Percentiles rank a stretch among this genome's conserved stretches.
phyloP scores from a whole-genome alignment of 2,113 vertebrate species.

The Arizona elegans region DNA sequence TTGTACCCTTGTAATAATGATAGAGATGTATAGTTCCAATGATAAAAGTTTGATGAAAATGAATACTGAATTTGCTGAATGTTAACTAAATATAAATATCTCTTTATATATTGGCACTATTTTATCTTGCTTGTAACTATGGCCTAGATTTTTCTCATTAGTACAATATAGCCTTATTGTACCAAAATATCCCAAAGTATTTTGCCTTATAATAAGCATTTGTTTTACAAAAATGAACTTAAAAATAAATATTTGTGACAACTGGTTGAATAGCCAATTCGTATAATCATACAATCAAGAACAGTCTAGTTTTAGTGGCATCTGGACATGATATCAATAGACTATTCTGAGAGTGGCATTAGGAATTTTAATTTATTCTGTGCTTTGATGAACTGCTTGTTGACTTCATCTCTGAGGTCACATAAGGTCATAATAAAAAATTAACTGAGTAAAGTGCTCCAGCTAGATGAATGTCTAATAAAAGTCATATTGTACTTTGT shows the following conservation, averaged over 20 bases:
- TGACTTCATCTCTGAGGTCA: slow-evolving; percentile 67
- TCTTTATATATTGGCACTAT: slow-evolving; percentile 21
- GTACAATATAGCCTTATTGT: slow-evolving; percentile 78
- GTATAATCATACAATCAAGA: slow-evolving; percentile 37
- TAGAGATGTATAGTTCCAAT: slow-evolving; percentile 29
- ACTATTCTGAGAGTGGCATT: slow-evolving; percentile 40
- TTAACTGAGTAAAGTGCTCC: slow-evolving; percentile 65
- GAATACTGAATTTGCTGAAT: slow-evolving; percentile 42
- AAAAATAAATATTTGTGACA: slow-evolving; percentile 43
- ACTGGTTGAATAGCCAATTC: slow-evolving; percentile 63
- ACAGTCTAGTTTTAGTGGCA: slow-evolving; percentile 36
- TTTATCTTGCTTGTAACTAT: slow-evolving; percentile 39
- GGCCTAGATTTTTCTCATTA: slow-evolving; percentile 71
- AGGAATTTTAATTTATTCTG: slow-evolving; percentile 46
- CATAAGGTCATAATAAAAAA: slow-evolving; percentile 63
- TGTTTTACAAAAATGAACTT: background rate
- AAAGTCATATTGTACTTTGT: slow-evolving; percentile 27
- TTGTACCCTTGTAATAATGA: slow-evolving; percentile 35
- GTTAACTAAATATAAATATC: slow-evolving; percentile 8
- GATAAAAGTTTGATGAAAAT: slow-evolving; percentile 36
- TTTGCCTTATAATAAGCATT: slow-evolving; percentile 62
- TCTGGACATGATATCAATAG: slow-evolving; percentile 43
- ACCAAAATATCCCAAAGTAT: slow-evolving; percentile 68
- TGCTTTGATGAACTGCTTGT: slow-evolving; percentile 62
- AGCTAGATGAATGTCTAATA: slow-evolving; percentile 56